A percentile compares a stretch with the other conserved stretches of the same genome.
These are phyloP conservation scores for Cephus spinipes DNA, from an alignment of 2,888 invertebrate genomes.

Conservation along the genomic window DNA sequence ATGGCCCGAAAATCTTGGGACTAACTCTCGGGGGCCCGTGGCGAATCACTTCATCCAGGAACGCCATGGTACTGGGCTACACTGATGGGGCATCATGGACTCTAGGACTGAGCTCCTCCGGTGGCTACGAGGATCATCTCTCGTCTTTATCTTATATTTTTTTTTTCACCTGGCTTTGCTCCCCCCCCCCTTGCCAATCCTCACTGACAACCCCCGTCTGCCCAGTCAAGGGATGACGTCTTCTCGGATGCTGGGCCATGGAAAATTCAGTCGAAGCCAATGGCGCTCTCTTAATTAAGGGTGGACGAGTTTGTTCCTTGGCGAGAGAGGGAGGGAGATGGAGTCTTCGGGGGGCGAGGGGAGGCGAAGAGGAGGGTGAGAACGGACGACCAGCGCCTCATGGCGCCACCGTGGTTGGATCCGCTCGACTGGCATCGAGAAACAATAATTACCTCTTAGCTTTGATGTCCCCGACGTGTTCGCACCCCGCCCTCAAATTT, in stretches of 20 bases:
- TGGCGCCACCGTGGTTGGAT: conserved; percentile 58
- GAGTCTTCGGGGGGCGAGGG: conserved; percentile 4
- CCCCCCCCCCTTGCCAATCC: no score
- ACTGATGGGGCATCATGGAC: no score
- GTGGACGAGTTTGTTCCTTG: conserved; percentile 30
- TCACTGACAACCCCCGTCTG: background rate
- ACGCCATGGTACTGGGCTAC: conserved; percentile 14
- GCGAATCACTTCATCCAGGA: conserved; percentile 43
- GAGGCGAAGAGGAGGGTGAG: conserved; percentile 44
- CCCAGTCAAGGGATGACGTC: background rate
- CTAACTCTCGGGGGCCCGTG: conserved; percentile 27
- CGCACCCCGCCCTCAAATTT: conserved; percentile 56
- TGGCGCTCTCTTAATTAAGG: conserved; percentile 58
- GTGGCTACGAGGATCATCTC: background rate
- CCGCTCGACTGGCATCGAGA: conserved; percentile 49
- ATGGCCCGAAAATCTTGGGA: conserved; percentile 12
- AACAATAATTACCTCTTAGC: conserved; percentile 62
- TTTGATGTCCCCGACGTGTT: conserved; percentile 63
- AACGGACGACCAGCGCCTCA: conserved; percentile 51
- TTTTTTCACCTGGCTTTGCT: background rate
- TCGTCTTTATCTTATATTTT: background rate
- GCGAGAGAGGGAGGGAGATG: conserved; percentile 17
- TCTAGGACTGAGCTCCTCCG: no score
- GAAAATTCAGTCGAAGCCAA: conserved; percentile 44
- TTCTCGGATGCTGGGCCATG: conserved; percentile 41